Evolutionary conservation across 1,140 invertebrate species (phyloP).

Genomic region (Drosophila pallidifrons): DNA sequence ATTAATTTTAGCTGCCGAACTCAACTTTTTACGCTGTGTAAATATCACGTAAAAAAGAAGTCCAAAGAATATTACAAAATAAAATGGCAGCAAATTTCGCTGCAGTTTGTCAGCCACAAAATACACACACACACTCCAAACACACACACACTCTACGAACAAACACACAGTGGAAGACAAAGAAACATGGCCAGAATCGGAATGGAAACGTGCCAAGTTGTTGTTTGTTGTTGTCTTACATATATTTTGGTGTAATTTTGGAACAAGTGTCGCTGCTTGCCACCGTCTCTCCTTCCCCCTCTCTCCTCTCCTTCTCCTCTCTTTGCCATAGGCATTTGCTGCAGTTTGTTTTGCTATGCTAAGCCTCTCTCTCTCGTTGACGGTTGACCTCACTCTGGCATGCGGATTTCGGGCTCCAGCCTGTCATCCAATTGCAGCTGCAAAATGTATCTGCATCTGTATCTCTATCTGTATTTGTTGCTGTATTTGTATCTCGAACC

Average conservation of each 20-base stretch:
- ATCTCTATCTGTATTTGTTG: not conserved
- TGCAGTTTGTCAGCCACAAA: slow-evolving; percentile 27
- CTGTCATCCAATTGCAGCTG: slow-evolving; percentile 12
- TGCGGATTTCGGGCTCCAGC: slow-evolving; percentile 3
- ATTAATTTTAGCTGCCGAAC: slow-evolving; percentile 58
- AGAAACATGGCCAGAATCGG: slow-evolving; percentile 46
- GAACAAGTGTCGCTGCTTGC: slow-evolving; percentile 43
- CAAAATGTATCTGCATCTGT: not conserved
- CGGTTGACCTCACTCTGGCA: slow-evolving; percentile 36
- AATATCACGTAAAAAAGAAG: not conserved
- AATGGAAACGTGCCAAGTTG: slow-evolving; percentile 55
- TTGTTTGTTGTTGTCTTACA: slow-evolving; percentile 28
- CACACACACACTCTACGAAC: slow-evolving; percentile 8
- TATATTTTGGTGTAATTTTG: slow-evolving; percentile 50
- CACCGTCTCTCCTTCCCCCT: not conserved
- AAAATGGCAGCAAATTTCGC: slow-evolving; percentile 30
- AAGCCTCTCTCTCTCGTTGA: slow-evolving; percentile 26
- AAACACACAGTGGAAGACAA: slow-evolving; percentile 20
- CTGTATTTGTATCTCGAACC: slow-evolving; percentile 10
- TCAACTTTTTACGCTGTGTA: slow-evolving; percentile 30
- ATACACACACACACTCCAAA: slow-evolving; percentile 10
- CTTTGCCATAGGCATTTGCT: not conserved
- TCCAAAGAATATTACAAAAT: slow-evolving; percentile 16
- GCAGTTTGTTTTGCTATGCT: slow-evolving; percentile 6
- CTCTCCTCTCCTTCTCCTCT: not conserved